These are phyloP conservation scores for Didymodactylos carnosus DNA, from an alignment of 2,888 invertebrate genomes.

Conservation along the genomic window DNA sequence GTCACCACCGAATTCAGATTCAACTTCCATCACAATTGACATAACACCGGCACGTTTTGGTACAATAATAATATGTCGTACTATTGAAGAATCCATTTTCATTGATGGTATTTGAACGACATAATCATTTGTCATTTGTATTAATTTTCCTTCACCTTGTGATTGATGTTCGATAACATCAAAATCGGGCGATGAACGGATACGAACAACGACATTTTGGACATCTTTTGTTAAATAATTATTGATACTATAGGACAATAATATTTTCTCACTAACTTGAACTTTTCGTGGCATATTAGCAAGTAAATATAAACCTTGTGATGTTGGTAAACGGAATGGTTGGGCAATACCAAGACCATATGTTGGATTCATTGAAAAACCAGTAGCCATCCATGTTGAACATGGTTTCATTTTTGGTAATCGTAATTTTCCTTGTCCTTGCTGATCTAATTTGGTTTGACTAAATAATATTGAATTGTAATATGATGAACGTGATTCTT, in stretches of 20 bases:
- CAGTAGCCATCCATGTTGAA: not conserved
- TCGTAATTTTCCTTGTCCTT: not conserved
- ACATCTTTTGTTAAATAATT: not conserved
- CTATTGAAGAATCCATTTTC: not conserved
- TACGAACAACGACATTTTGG: not conserved
- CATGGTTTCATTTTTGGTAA: not conserved
- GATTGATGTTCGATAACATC: not conserved
- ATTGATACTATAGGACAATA: not conserved
- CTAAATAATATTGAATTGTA: not conserved
- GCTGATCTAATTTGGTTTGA: not conserved
- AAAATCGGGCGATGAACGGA: not conserved
- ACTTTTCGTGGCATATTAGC: not conserved
- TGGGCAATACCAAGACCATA: not conserved
- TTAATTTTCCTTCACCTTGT: not conserved
- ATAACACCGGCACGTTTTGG: not conserved
- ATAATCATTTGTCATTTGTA: not conserved
- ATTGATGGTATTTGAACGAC: not conserved
- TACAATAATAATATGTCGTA: not conserved
- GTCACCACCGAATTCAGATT: not conserved
- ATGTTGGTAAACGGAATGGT: not conserved
- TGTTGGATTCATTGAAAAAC: not conserved
- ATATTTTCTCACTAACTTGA: not conserved
- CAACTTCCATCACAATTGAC: not conserved
- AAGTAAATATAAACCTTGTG: not conserved
- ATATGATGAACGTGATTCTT: not conserved